Percentiles rank a stretch among this genome's conserved stretches.
Evolutionary conservation across 2,113 vertebrate genomes (phyloP).

Genomic region (Ceyx cyanopectus): DNA sequence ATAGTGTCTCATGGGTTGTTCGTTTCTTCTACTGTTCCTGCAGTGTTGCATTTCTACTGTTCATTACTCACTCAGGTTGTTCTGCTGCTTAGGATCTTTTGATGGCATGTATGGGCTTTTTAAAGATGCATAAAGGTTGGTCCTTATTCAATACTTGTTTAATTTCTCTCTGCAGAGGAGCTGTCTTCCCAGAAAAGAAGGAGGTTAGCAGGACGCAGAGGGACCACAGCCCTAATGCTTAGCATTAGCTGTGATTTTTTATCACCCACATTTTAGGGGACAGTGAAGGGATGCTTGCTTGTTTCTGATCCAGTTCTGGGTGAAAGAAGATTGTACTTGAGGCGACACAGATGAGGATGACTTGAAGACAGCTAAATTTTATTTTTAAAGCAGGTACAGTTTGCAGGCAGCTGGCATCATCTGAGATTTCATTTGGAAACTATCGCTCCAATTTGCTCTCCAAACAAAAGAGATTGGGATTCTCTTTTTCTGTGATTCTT

Average conservation of each 20-base stretch:
- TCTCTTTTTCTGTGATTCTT: conserved; percentile 41
- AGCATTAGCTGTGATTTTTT: neutral
- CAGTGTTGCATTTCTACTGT: neutral
- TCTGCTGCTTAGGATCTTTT: neutral
- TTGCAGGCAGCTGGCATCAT: conserved; percentile 43
- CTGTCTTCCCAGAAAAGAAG: neutral
- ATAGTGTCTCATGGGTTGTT: neutral
- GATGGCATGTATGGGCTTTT: neutral
- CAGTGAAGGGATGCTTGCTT: neutral
- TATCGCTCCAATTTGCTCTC: conserved; percentile 36
- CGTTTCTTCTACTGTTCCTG: neutral
- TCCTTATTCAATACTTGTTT: neutral
- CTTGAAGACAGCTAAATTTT: conserved; percentile 31
- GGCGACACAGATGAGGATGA: neutral
- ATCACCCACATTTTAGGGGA: neutral
- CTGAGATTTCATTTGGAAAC: conserved; percentile 59
- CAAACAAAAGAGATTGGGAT: conserved; percentile 27
- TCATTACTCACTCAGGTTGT: neutral
- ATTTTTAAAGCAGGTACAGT: conserved; percentile 42
- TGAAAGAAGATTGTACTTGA: neutral
- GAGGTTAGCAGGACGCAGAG: neutral
- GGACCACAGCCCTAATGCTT: accelerated
- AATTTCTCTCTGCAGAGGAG: neutral
- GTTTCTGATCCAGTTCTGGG: neutral
- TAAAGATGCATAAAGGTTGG: neutral